Evolutionary conservation across 2,797 vertebrate species (phyloP).

Genomic region (Gastrophryne carolinensis): DNA sequence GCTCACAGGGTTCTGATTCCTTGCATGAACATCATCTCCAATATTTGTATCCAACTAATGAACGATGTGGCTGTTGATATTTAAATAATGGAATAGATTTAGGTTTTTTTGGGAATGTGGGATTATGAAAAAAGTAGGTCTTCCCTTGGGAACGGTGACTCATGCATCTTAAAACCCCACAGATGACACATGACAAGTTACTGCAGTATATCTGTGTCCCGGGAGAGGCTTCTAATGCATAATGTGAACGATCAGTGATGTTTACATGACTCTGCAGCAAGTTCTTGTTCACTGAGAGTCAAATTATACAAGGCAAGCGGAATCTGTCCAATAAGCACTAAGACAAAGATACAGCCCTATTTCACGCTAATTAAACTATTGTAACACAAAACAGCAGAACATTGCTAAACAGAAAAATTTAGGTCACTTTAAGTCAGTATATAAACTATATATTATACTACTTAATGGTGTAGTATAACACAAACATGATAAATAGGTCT

Average conservation of each 20-base stretch:
- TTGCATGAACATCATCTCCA: too few species aligned
- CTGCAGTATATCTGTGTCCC: slow-evolving; percentile 53
- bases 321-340: slow-evolving; percentile 23
- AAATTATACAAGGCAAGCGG: slow-evolving; percentile 23
- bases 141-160: slow-evolving; percentile 47
- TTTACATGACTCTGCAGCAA: slow-evolving; percentile 45
- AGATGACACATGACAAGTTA: slow-evolving; percentile 54
- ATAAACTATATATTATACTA: too few species aligned
- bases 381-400: too few species aligned
- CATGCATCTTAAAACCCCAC: slow-evolving; percentile 54
- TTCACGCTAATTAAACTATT: too few species aligned
- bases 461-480: too few species aligned
- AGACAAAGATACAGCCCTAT: neutral
- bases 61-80: slow-evolving; percentile 56
- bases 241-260: slow-evolving; percentile 46
- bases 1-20: too few species aligned
- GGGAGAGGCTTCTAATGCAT: slow-evolving; percentile 57
- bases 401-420: too few species aligned
- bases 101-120: slow-evolving; percentile 43
- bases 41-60: neutral
- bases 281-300: slow-evolving; percentile 43
- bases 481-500: too few species aligned
- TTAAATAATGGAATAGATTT: slow-evolving; percentile 54
- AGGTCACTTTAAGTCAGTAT: too few species aligned
- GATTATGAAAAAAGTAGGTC: slow-evolving; percentile 45